Percentiles rank a stretch among this genome's conserved stretches.
These are phyloP conservation scores for Lophotriccus pileatus DNA, from an alignment of 2,797 vertebrate genomes.

Conservation along the genomic window DNA sequence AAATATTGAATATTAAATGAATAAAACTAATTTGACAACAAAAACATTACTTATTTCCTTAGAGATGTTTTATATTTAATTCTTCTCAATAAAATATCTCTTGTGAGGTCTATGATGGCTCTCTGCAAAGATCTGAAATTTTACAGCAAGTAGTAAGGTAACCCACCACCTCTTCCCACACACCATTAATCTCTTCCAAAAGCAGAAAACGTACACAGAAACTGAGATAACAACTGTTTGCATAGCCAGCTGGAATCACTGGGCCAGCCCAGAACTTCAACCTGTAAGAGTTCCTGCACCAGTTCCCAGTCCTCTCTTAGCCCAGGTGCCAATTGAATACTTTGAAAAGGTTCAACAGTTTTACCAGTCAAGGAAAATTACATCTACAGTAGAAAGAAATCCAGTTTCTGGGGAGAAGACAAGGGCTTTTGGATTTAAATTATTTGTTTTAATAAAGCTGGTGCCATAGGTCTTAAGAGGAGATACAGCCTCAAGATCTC, in stretches of 20 bases:
- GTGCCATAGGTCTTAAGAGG: neutral
- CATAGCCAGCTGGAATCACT: neutral
- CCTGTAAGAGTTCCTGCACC: neutral
- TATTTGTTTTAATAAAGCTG: neutral
- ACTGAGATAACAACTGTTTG: neutral
- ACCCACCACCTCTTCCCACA: neutral
- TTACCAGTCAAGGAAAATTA: neutral
- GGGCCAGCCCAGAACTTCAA: neutral
- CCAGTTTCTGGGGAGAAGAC: neutral
- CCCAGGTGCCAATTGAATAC: neutral
- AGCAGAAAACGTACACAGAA: neutral
- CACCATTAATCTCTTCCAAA: neutral
- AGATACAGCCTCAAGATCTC: neutral
- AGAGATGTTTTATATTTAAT: neutral
- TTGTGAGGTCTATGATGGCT: neutral
- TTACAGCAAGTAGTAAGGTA: neutral
- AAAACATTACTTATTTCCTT: neutral
- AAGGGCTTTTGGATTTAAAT: neutral
- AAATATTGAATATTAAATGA: slow-evolving; percentile 5
- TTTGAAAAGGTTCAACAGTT: neutral
- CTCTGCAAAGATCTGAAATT: neutral
- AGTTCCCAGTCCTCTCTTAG: neutral
- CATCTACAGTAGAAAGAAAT: neutral
- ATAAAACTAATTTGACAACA: slow-evolving; percentile 13
- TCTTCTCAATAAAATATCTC: neutral